These are phyloP conservation scores for Dasypus novemcinctus DNA, from an alignment of 2,113 vertebrate species.

Conservation along the genomic window DNA sequence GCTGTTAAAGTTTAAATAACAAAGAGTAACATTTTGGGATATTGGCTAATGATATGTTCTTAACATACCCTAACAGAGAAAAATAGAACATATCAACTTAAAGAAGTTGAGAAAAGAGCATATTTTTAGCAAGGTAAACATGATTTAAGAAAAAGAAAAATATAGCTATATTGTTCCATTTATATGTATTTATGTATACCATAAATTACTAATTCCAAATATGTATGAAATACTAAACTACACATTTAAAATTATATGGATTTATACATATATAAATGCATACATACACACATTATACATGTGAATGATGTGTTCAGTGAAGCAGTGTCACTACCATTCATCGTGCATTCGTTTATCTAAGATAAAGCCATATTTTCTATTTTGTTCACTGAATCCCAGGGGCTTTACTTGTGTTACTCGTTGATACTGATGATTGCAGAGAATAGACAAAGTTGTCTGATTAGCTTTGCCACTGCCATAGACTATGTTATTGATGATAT, in stretches of 20 bases:
- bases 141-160: not conserved
- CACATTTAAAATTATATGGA: not conserved
- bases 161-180: not conserved
- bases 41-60: not conserved
- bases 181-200: not conserved
- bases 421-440: not conserved
- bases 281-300: not conserved
- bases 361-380: not conserved
- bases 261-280: too few relatives aligned
- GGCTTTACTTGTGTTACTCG: not conserved
- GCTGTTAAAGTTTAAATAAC: not conserved
- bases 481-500: not conserved
- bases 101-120: not conserved
- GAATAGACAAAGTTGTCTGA: not conserved
- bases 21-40: not conserved
- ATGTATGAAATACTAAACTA: not conserved
- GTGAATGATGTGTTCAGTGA: not conserved
- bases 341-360: not conserved
- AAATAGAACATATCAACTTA: not conserved
- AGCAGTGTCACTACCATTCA: not conserved
- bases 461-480: not conserved
- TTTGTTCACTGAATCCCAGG: not conserved
- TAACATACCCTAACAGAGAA: not conserved
- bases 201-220: not conserved
- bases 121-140: not conserved